Evolutionary conservation across 1,140 invertebrate genomes (phyloP), one percentile per base, ranked within the genome.

Genomic region (Bacillus rossius): DNA sequence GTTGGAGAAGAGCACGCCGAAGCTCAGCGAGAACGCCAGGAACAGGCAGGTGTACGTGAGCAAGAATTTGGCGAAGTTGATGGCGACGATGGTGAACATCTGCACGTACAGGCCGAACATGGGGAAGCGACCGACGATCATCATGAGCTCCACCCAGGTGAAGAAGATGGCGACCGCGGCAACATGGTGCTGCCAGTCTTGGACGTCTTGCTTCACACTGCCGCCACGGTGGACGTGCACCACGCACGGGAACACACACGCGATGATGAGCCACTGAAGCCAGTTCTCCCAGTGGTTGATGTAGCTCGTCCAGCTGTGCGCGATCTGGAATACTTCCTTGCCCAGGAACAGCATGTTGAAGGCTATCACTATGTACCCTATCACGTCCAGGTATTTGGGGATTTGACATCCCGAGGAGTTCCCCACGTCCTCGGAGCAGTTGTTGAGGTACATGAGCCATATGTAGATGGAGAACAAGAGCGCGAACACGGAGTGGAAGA

Each of bases 21-120:
- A 91, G 22, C 84, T 84, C 3, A 91, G 66, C 0, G 84, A 84
- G 68, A 92, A 92, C 0, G 88, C 89, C 42, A 91, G 77, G 20
- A 92, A 77, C 1, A 92, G 75, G 63, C 88, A 91, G 50, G 86
- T 81, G 63, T 92, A 92, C 13, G 89, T 88, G 38, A 88, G 70
- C 2, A 92, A 76, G 66, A 92, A 92, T 67, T 89, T 88, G n/a
- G 83, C 82, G 68, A 92, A 91, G 67, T 92, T 92, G 1, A 89
- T 77, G 3, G 89, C 83, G 23, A 91, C 89, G 78, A 75, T 89
- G 7, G 86, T 88, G 65, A 91, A 89, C 89, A 91, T 91, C 72
- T 92, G 89, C 3, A 92, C 84, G 63, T 91, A 92, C 2, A 92
- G 74, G 0, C 90, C 90, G 67, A 92, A 90, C 63, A 88, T 86